Evolutionary conservation across 2,888 invertebrate genomes (phyloP), one percentile per base, ranked within the genome.

Genomic region (Tachina fera): DNA sequence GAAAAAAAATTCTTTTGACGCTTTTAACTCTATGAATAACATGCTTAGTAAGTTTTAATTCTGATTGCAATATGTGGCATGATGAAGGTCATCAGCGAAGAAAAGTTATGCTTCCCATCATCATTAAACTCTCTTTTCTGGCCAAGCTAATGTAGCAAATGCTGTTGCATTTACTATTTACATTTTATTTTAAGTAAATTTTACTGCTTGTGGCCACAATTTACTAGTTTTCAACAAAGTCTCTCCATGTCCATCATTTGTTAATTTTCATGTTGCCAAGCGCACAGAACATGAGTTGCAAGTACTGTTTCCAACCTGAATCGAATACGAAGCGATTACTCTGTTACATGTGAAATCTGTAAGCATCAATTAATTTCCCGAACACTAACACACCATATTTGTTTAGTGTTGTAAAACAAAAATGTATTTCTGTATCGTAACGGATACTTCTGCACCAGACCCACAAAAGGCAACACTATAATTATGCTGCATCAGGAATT

Each of bases 241-340:
- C 89, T 90, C 68, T 70, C 80, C 31, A 31, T 87, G 91, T 90
- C 90, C 89, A 89, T 91, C 91, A 91, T 89, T 91, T 90, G 91
- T 89, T 91, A 90, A 90, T 91, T 91, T 90, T 88, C 81, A 79
- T 82, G 77, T 84, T 86, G 39, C 39, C 74, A 49, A 77, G 63
- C 74, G n/a, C 47, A 70, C 49, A 85, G 74, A 78, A 84, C 85
- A 85, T 78, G 77, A 84, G n/a, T 80, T 80, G n/a, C 10, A 53
- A 63, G 11, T 31, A n/a, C 8, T 65, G 65, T 77, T 67, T 39
- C 65, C 51, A 58, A 5, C 19, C 11, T 45, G 58, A 72, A 72
- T 60, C 83, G 77, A 78, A 83, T 83, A 67, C 60, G 19, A 71
- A 60, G 53, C 72, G 71, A 83, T 58, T 83, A 78, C 43, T 72